A percentile compares a stretch with the other conserved stretches of the same genome.
Conservation (phyloP, 2,113 vertebrate genomes). For the Merops nubicus region DNA sequence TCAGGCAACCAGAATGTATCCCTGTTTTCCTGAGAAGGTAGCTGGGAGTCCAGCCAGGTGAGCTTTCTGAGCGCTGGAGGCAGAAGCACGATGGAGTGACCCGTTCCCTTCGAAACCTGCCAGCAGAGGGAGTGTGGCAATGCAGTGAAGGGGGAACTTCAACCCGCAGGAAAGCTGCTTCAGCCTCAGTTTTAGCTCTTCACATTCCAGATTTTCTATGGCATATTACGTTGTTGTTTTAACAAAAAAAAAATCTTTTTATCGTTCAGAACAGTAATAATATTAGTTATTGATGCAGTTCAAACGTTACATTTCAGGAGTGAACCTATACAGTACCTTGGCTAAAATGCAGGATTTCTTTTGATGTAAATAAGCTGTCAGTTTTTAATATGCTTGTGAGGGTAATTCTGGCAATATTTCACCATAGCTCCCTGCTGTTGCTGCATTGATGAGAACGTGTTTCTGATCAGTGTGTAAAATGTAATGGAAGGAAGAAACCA, state of each 20-base stretch:
- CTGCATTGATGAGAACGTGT: background rate
- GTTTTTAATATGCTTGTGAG: background rate
- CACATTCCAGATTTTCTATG: background rate
- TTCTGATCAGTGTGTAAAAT: background rate
- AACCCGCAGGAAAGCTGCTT: background rate
- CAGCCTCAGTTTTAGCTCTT: background rate
- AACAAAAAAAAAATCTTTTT: accelerated
- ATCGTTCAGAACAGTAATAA: background rate
- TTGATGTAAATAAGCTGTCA: background rate
- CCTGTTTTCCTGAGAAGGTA: background rate
- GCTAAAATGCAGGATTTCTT: background rate
- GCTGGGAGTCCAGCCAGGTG: background rate
- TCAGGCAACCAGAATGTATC: background rate
- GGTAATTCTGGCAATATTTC: background rate
- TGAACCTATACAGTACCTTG: background rate
- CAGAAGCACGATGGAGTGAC: background rate
- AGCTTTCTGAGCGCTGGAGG: background rate
- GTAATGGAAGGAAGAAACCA: background rate
- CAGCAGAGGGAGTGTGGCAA: slow-evolving; percentile 34
- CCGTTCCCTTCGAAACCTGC: background rate
- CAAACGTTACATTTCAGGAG: background rate
- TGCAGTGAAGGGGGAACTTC: background rate
- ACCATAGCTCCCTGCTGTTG: background rate
- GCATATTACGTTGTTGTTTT: background rate
- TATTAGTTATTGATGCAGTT: background rate